phyloP scores from a whole-genome alignment of 2,797 vertebrate species.

The Anguilla obscura region DNA sequence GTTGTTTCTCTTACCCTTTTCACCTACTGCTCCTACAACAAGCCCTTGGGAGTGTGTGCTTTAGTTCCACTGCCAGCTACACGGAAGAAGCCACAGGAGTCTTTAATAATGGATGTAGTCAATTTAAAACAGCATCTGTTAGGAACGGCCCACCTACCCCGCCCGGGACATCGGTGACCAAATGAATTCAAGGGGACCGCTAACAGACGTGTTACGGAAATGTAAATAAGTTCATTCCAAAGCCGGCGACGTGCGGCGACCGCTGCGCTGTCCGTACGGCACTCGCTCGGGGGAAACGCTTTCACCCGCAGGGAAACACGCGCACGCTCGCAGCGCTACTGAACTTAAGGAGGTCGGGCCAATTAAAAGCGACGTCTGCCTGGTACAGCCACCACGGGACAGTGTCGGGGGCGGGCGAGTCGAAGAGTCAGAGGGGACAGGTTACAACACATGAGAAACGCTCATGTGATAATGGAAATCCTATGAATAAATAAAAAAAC shows the following conservation, averaged over 20 bases:
- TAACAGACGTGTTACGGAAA: background rate
- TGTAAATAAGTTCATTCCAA: too few relatives aligned
- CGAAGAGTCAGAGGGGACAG: background rate
- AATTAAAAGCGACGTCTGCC: background rate
- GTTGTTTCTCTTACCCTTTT: background rate
- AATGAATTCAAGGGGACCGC: background rate
- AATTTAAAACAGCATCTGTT: background rate
- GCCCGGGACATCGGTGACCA: background rate
- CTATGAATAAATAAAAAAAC: background rate
- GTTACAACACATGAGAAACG: background rate
- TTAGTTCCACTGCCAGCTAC: background rate
- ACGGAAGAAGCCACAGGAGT: background rate
- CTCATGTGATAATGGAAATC: background rate
- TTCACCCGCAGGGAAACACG: background rate
- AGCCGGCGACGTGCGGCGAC: too few relatives aligned
- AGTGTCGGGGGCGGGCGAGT: background rate
- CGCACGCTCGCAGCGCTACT: background rate
- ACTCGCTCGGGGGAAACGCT: background rate
- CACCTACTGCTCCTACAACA: background rate
- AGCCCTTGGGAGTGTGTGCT: background rate
- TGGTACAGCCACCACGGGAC: background rate
- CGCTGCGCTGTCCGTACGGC: background rate
- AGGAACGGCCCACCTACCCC: background rate
- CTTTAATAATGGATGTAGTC: background rate
- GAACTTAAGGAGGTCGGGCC: background rate